These are phyloP conservation scores for Peromyscus eremicus DNA, from an alignment of 2,797 vertebrate species.

Conservation along the genomic window DNA sequence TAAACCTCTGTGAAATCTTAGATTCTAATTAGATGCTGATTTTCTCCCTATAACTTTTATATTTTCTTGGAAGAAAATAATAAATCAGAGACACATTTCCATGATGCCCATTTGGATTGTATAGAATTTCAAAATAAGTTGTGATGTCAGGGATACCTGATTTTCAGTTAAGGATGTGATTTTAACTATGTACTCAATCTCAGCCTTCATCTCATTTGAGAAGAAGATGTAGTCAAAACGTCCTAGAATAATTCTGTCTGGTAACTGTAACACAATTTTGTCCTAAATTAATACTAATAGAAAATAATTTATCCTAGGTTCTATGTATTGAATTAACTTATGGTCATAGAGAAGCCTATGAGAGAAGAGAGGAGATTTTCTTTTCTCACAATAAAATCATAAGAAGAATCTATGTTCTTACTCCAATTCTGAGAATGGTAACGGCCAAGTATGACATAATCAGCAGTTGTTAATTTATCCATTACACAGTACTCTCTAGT, in stretches of 20 bases:
- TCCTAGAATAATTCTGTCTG: neutral
- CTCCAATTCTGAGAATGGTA: neutral
- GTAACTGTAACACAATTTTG: neutral
- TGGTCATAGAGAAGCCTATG: neutral
- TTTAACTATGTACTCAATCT: neutral
- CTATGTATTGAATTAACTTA: neutral
- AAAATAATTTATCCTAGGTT: neutral
- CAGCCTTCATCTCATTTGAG: neutral
- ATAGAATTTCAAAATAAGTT: neutral
- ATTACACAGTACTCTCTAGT: neutral
- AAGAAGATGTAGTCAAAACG: neutral
- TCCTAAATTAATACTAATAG: neutral
- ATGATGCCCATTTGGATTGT: neutral
- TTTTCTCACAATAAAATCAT: neutral
- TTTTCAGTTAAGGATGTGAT: neutral
- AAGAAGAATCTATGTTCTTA: neutral
- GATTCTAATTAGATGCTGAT: neutral
- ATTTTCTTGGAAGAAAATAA: neutral
- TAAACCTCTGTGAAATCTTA: neutral
- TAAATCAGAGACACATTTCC: neutral
- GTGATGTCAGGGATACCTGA: neutral
- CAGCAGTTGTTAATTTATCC: neutral
- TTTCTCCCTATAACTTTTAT: neutral
- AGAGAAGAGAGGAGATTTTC: neutral
- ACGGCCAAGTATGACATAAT: neutral